A percentile compares a stretch with the other conserved stretches of the same genome.
Conservation (phyloP, 1,140 invertebrate genomes). For the Zeugodacus cucurbitae region DNA sequence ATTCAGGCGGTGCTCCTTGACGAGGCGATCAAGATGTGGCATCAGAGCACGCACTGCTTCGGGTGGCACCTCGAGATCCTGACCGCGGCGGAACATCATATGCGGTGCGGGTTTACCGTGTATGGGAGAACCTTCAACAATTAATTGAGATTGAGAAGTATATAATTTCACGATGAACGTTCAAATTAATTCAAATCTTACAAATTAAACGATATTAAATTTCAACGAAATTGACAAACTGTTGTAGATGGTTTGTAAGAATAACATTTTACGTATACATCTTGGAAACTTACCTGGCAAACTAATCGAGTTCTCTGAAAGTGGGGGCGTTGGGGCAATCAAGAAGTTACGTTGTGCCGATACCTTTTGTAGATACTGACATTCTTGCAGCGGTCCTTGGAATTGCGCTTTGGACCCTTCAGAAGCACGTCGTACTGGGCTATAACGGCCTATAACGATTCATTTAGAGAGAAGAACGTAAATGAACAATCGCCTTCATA, state of each 20-base stretch:
- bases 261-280: no score
- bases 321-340: constrained; percentile 68
- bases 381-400: constrained; percentile 76
- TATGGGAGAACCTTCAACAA: constrained; percentile 77
- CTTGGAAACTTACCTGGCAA: constrained; percentile 57
- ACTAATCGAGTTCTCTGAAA: constrained; percentile 67
- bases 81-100: constrained; percentile 53
- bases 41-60: constrained; percentile 64
- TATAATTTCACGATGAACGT: no score
- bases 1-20: constrained; percentile 65
- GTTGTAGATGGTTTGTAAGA: no score
- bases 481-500: neutral
- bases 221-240: no score
- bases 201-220: no score
- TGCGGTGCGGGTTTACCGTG: constrained; percentile 66
- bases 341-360: constrained; percentile 68
- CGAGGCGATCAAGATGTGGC: constrained; percentile 61
- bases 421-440: constrained; percentile 88
- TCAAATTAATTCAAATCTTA: no score
- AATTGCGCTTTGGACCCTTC: constrained; percentile 67
- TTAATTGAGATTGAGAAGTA: no score
- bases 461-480: neutral
- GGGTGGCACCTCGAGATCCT: constrained; percentile 61
- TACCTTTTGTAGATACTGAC: constrained; percentile 74
- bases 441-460: constrained; percentile 73